Percentiles rank a stretch among this genome's conserved stretches.
phyloP scores from a whole-genome alignment of 2,797 vertebrate species.

The Acanthurus tractus region DNA sequence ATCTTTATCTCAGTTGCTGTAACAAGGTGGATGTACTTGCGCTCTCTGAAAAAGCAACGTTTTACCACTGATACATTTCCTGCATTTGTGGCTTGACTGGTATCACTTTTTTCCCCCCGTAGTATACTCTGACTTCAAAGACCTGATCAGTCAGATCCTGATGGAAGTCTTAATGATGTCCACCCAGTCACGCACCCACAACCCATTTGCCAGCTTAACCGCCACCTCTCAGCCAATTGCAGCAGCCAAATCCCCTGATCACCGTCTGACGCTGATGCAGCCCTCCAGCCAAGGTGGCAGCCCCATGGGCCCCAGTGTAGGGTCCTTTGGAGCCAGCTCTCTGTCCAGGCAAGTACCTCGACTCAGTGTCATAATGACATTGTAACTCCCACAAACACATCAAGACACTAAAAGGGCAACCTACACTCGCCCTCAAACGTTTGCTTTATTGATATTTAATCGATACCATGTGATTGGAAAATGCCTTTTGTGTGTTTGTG shows the following conservation, averaged over 20 bases:
- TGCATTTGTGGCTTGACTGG: background rate
- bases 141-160: slow-evolving; percentile 98
- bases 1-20: background rate
- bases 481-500: slow-evolving; percentile 9
- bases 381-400: background rate
- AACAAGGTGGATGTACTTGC: background rate
- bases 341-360: slow-evolving; percentile 93
- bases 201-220: slow-evolving; percentile 97
- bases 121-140: slow-evolving; percentile 98
- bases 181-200: slow-evolving; percentile 93
- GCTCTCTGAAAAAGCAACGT: background rate
- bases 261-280: slow-evolving; percentile 89
- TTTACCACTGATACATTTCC: background rate
- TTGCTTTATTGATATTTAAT: slow-evolving; percentile 5
- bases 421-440: background rate
- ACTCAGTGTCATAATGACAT: slow-evolving; percentile 1
- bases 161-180: slow-evolving; percentile 99
- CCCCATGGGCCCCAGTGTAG: slow-evolving; percentile 91
- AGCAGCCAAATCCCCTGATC: slow-evolving; percentile 93
- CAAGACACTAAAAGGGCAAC: background rate
- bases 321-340: slow-evolving; percentile 94
- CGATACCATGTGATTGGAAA: background rate
- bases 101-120: background rate
- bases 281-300: slow-evolving; percentile 92
- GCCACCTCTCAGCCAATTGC: slow-evolving; percentile 97